Conservation (phyloP, 2,113 vertebrate species). For the Rhegmatorhina hoffmannsi region DNA sequence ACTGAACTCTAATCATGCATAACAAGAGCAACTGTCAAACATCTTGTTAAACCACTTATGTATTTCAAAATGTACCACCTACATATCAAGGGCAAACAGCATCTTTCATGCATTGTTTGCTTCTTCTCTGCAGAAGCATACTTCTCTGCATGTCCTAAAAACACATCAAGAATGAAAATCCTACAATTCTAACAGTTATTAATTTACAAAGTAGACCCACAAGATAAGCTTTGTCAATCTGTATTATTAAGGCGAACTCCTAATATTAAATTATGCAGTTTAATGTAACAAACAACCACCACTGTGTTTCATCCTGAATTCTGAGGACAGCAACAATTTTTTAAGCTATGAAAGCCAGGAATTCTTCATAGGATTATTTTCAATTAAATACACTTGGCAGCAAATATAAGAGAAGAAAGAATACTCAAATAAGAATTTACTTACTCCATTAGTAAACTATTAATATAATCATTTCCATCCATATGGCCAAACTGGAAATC, state of each 20-base stretch:
- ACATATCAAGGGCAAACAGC: not conserved
- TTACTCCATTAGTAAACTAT: conserved; percentile 98
- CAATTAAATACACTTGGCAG: not conserved
- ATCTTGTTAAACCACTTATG: not conserved
- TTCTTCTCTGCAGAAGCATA: not conserved
- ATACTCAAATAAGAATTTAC: conserved; percentile 56
- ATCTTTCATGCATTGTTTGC: not conserved
- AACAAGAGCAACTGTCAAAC: not conserved
- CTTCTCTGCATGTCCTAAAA: not conserved
- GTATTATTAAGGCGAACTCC: not conserved
- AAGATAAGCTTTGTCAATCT: not conserved
- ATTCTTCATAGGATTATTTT: not conserved
- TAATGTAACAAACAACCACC: not conserved
- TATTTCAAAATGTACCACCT: not conserved
- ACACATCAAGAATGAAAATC: not conserved
- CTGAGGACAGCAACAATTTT: rapidly evolving
- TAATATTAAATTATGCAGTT: not conserved
- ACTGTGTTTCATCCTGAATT: not conserved
- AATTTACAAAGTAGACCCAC: not conserved
- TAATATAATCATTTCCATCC: conserved; percentile 97
- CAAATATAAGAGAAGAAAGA: not conserved
- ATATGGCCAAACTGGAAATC: conserved; percentile 98
- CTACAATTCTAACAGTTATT: not conserved
- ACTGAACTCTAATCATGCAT: not conserved
- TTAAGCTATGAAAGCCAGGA: not conserved